phyloP scores from a whole-genome alignment of 2,797 vertebrate species.

The Nyctalus aviator region DNA sequence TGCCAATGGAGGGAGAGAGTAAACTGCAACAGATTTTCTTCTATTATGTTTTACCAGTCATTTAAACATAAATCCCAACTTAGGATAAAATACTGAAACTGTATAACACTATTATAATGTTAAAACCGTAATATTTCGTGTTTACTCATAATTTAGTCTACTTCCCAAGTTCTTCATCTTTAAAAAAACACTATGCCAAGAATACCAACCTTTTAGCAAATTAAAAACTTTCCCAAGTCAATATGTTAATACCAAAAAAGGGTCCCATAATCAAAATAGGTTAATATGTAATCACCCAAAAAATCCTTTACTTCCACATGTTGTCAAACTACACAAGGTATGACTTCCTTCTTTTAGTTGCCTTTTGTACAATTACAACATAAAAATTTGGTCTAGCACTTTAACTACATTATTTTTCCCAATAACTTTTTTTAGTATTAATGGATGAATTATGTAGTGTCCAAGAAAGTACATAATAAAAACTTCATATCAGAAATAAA shows the following conservation, averaged over 20 bases:
- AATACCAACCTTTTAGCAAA: conserved; percentile 29
- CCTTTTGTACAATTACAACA: conserved; percentile 35
- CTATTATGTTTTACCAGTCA: not conserved
- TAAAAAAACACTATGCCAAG: conserved; percentile 4
- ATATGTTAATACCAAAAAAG: not conserved
- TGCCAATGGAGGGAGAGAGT: not conserved
- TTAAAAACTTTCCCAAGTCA: not conserved
- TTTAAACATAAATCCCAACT: conserved; percentile 46
- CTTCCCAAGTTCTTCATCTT: conserved; percentile 3
- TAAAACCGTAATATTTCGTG: conserved; percentile 40
- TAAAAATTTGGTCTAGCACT: conserved; percentile 40
- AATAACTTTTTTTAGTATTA: not conserved
- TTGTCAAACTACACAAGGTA: conserved; percentile 19
- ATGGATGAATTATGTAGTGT: not conserved
- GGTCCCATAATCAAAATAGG: not conserved
- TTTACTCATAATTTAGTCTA: conserved; percentile 30
- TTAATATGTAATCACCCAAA: not conserved
- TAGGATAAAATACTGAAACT: conserved; percentile 8
- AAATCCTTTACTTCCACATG: not conserved
- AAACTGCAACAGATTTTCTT: not conserved
- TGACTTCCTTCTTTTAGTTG: not conserved
- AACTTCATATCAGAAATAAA: conserved; percentile 12
- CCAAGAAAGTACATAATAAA: conserved; percentile 34
- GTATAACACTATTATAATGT: not conserved
- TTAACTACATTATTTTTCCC: conserved; percentile 24